Percentiles rank a stretch among this genome's conserved stretches.
phyloP scores from a whole-genome alignment of 2,113 vertebrate genomes.

The Ardeotis arabs region DNA sequence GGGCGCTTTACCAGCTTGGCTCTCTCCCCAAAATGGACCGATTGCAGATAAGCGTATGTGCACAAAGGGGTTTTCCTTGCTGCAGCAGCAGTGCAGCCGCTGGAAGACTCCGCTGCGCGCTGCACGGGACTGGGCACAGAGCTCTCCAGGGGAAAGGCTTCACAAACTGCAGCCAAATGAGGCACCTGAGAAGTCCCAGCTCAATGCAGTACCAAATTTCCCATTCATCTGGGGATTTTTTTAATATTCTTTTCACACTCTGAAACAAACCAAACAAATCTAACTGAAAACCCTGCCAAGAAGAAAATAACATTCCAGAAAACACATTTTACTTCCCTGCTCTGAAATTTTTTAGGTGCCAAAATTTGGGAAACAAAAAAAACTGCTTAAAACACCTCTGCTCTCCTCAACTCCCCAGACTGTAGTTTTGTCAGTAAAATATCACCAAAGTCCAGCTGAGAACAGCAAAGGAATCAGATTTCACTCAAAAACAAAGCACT shows the following conservation, averaged over 20 bases:
- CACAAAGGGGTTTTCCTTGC: neutral
- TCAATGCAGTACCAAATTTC: neutral
- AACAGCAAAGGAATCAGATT: neutral
- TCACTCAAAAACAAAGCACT: neutral
- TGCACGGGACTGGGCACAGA: neutral
- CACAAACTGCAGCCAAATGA: rapidly evolving
- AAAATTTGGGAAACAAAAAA: neutral
- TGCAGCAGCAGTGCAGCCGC: neutral
- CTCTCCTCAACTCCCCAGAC: neutral
- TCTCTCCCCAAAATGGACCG: neutral
- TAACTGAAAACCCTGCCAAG: neutral
- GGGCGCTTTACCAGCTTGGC: neutral
- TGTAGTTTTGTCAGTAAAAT: neutral
- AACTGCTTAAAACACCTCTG: neutral
- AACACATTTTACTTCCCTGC: neutral
- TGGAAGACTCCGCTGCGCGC: neutral
- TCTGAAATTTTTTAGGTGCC: neutral
- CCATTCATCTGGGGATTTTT: neutral
- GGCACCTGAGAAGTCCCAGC: neutral
- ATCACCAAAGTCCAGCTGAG: neutral
- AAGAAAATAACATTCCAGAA: neutral
- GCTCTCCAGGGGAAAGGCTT: neutral
- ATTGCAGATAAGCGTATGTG: neutral
- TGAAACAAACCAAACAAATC: neutral
- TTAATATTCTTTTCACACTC: neutral